Conservation (phyloP, 1,140 invertebrate species). For the Bombus waltoni region DNA sequence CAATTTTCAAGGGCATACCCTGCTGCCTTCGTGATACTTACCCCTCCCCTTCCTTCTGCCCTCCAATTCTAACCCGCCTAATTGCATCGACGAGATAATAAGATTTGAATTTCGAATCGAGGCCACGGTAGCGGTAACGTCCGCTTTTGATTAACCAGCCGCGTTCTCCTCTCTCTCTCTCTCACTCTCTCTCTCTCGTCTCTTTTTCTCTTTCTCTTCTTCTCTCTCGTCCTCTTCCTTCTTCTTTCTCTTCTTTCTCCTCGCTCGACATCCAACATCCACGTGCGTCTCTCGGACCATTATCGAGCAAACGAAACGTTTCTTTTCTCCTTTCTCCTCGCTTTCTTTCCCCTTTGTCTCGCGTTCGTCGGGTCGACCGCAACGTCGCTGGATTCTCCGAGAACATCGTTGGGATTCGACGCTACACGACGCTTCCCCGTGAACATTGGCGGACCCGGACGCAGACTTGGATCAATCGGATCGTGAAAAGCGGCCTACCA, state of each 20-base stretch:
- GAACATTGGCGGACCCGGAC: background rate
- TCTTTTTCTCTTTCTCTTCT: background rate
- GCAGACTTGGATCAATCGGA: background rate
- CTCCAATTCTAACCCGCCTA: conserved; percentile 57
- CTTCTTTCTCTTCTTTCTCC: background rate
- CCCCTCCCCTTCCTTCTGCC: conserved; percentile 36
- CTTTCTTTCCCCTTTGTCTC: background rate
- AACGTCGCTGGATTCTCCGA: background rate
- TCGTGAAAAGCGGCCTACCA: background rate
- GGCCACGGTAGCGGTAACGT: conserved; percentile 51
- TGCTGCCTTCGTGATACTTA: conserved; percentile 13
- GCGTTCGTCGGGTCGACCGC: background rate
- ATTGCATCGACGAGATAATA: conserved; percentile 78
- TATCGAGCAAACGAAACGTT: background rate
- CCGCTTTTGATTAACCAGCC: conserved; percentile 43
- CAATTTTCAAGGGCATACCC: conserved; percentile 75
- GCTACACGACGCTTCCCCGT: background rate
- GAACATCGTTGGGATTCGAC: background rate
- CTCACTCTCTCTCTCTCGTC: background rate
- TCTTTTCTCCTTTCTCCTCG: background rate
- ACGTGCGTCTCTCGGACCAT: background rate
- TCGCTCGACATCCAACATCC: background rate
- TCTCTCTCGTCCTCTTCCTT: too few relatives aligned
- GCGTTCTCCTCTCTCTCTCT: background rate
- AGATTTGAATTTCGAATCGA: conserved; percentile 78